Base-by-base conservation (phyloP, 2,113 vertebrate species). In the Hypocryptadius cinnamomeus region DNA sequence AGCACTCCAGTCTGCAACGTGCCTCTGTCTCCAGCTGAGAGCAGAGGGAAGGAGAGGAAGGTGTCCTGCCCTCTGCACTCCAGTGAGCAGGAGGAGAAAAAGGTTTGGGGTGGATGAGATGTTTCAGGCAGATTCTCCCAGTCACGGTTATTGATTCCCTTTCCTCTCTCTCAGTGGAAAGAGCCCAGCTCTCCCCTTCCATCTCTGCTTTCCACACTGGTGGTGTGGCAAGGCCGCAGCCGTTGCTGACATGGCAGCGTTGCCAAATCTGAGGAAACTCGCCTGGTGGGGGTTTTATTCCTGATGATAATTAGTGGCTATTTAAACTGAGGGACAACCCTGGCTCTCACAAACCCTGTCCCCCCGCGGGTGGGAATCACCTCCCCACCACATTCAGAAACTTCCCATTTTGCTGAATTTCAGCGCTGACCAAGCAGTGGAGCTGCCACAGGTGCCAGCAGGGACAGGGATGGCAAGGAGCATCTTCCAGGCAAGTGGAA, bases 211-310 rank as follows among this genome's bases (percentile, higher is more conserved):
- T 92, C 51, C 6, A 74, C 76, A 77, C 37, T 12, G 3, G n/a
- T 44, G 15, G 21, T 72, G 80, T 39, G 73, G 93, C 69, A 84
- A 89, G 78, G 73, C 68, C 0, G 0, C 0, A 47, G 66, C 70
- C 13, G 1, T 39, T 63, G 90, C 56, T 0, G 13, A 9, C 3
- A 4, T n/a, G 39, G 54, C 48, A 53, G 47, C 1, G 0, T 85
- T 95, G 82, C 82, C 82, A 87, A 93, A 96, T 31, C 39, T 8
- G 1, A 50, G n/a, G 53, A 21, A 39, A 30, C 22, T 39, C 2
- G 13, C 53, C 4, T 39, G 5, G 27, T 19, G 51, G n/a, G n/a
- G 50, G 5, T 39, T 83, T 48, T 27, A 27, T 27, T 70, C 59
- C 42, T 69, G 33, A 66, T 79, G 74, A 35, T 30, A 11, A 14